Conservation (phyloP, 2,113 vertebrate genomes). For the Anolis carolinensis region DNA sequence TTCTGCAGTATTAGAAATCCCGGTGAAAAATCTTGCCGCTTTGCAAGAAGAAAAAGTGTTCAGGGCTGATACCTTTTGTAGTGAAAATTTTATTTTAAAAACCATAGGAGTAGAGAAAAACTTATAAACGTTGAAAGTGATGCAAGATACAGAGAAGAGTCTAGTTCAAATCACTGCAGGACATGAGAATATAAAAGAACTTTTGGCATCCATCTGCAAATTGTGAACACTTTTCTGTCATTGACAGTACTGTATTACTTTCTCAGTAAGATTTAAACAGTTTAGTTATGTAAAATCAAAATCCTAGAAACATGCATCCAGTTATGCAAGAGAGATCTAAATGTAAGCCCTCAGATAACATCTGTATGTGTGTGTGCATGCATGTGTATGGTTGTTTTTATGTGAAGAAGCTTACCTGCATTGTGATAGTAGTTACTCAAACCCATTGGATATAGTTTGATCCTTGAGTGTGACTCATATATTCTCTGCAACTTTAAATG, state of each 20-base stretch:
- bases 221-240: background rate
- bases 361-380: background rate
- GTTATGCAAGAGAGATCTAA: background rate
- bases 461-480: no score
- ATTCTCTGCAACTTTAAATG: background rate
- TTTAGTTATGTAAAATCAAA: background rate
- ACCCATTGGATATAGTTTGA: no score
- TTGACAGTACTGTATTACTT: background rate
- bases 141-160: background rate
- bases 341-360: background rate
- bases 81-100: background rate
- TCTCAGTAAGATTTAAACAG: background rate
- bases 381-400: no score
- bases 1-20: slow-evolving; percentile 37
- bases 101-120: slow-evolving; percentile 1
- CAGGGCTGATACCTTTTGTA: slow-evolving; percentile 25
- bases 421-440: background rate
- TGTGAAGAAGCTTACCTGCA: no score
- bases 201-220: background rate
- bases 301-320: background rate
- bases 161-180: background rate
- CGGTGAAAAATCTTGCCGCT: slow-evolving; percentile 40
- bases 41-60: slow-evolving; percentile 25
- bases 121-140: background rate
- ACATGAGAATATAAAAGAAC: background rate